Conservation (phyloP, 2,888 invertebrate genomes). For the Aleiodes leptofemur region DNA sequence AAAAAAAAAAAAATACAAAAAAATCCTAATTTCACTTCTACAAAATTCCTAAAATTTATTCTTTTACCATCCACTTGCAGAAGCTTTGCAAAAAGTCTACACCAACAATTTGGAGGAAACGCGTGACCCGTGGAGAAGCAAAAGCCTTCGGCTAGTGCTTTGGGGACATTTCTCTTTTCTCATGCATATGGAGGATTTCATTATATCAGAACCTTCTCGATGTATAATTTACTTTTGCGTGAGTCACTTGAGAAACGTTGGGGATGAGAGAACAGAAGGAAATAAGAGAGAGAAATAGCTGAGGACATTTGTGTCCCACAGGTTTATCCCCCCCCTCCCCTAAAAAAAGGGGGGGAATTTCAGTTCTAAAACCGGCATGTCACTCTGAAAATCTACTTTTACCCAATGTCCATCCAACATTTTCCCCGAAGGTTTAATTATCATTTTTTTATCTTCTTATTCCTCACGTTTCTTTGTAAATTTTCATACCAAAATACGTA, state of each 20-base stretch:
- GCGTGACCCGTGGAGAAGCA: conserved; percentile 34
- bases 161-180: conserved; percentile 68
- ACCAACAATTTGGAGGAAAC: conserved; percentile 33
- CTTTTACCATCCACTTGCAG: background rate
- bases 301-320: conserved; percentile 17
- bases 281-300: conserved; percentile 22
- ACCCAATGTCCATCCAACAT: too few species aligned
- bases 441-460: background rate
- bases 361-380: background rate
- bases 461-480: background rate
- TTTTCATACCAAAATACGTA: background rate
- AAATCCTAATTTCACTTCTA: conserved; percentile 17
- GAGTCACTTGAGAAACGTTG: conserved; percentile 78
- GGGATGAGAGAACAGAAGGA: too few species aligned
- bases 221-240: conserved; percentile 83
- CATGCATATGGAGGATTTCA: conserved; percentile 82
- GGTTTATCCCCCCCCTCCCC: background rate
- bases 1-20: background rate
- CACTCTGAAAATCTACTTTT: background rate
- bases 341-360: background rate
- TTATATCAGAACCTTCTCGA: conserved; percentile 82
- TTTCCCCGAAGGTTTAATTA: background rate
- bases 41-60: background rate
- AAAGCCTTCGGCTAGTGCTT: conserved; percentile 38
- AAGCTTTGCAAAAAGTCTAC: conserved; percentile 3